phyloP scores from a whole-genome alignment of 53 echinoderm and acorn worm genomes.

The Pentamera pediparva region DNA sequence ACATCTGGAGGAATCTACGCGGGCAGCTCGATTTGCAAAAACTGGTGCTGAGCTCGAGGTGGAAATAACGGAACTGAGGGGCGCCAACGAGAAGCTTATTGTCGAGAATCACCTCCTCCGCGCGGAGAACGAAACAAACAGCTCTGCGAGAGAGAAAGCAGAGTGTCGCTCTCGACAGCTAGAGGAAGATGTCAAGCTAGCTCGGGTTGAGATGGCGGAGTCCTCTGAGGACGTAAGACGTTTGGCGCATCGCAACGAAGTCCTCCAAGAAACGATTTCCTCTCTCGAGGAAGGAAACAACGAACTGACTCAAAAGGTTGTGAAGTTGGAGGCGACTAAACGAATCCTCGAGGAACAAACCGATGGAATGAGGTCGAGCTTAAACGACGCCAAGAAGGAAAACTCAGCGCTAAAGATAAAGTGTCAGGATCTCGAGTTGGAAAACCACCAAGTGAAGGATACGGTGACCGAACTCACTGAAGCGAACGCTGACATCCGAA shows the following conservation, averaged over 20 bases:
- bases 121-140: slow-evolving; percentile 59
- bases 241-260: slow-evolving; percentile 24
- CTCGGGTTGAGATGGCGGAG: slow-evolving; percentile 18
- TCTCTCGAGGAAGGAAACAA: slow-evolving; percentile 46
- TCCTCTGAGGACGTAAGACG: slow-evolving; percentile 40
- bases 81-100: slow-evolving; percentile 37
- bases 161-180: slow-evolving; percentile 44
- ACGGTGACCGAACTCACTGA: slow-evolving; percentile 48
- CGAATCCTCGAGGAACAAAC: slow-evolving; percentile 27
- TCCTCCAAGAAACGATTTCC: slow-evolving; percentile 42
- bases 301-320: slow-evolving; percentile 31
- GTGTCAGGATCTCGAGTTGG: slow-evolving; percentile 37
- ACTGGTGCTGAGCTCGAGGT: slow-evolving; percentile 54
- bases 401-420: slow-evolving; percentile 35
- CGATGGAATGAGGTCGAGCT: slow-evolving; percentile 40
- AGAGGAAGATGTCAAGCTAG: slow-evolving; percentile 37
- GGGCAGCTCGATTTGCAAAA: slow-evolving; percentile 51
- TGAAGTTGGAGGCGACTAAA: slow-evolving; percentile 44
- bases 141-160: slow-evolving; percentile 35
- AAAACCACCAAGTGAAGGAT: slow-evolving; percentile 52
- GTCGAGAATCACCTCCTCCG: slow-evolving; percentile 52
- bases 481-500: slow-evolving; percentile 51
- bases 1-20: slow-evolving; percentile 56
- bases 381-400: slow-evolving; percentile 32
- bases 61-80: slow-evolving; percentile 43